Evolutionary conservation across 1,140 invertebrate species (phyloP).

Genomic region (Euschistus heros): DNA sequence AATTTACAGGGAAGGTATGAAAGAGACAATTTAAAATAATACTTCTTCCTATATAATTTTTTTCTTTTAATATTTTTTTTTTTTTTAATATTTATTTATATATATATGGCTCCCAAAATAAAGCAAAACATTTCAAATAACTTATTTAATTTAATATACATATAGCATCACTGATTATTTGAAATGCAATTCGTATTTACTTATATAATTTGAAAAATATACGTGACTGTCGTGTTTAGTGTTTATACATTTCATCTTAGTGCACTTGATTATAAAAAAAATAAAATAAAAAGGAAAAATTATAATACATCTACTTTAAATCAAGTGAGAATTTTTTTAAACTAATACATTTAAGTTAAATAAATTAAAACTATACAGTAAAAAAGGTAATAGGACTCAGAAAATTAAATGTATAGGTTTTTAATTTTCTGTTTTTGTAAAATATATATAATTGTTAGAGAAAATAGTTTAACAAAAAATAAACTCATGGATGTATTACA

Average conservation of each 20-base stretch:
- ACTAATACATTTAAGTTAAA: conserved; percentile 3
- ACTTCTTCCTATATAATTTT: no score
- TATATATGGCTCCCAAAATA: no score
- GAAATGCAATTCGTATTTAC: no score
- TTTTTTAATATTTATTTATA: no score
- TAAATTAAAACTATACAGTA: conserved; percentile 15
- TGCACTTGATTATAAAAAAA: conserved; percentile 9
- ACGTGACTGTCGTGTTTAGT: background rate
- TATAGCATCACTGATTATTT: background rate
- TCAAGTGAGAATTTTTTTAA: background rate
- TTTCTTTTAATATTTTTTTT: no score
- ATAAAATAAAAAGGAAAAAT: conserved; percentile 3
- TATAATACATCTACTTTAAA: conserved; percentile 1
- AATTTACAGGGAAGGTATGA: background rate
- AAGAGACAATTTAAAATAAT: background rate
- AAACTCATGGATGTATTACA: background rate
- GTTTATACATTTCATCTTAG: conserved; percentile 9
- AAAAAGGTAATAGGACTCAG: conserved; percentile 11
- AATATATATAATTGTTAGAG: background rate
- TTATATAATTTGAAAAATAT: conserved; percentile 12
- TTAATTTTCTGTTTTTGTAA: background rate
- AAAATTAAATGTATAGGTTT: background rate
- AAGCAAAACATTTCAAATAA: no score
- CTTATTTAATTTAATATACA: no score
- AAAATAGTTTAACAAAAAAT: background rate